These are phyloP conservation scores for Coelinius sp. DNA, from an alignment of 2,888 invertebrate species.

Conservation along the genomic window DNA sequence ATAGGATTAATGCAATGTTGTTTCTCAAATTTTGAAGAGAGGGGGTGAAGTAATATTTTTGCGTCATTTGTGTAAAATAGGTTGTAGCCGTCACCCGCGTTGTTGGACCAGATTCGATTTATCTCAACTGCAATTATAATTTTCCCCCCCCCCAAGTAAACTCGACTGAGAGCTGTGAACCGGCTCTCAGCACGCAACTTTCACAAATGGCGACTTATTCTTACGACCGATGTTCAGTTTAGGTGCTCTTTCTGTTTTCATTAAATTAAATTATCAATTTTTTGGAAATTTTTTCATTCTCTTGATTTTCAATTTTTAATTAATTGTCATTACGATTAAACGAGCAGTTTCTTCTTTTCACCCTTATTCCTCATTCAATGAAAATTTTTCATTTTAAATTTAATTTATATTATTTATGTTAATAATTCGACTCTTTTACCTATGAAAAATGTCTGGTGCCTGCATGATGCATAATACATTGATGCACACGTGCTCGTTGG, in stretches of 20 bases:
- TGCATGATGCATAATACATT: conserved; percentile 35
- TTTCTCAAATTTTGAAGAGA: background rate
- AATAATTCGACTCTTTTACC: background rate
- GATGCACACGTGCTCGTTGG: conserved; percentile 22
- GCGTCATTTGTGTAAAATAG: background rate
- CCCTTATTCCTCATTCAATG: background rate
- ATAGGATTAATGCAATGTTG: background rate
- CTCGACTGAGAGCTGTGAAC: conserved; percentile 31
- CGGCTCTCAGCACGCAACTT: conserved; percentile 40
- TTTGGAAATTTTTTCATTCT: background rate
- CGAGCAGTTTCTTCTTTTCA: background rate
- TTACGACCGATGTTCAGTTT: conserved; percentile 18
- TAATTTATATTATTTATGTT: background rate
- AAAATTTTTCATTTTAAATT: background rate
- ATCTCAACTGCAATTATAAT: conserved; percentile 39
- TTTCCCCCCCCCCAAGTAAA: conserved; percentile 35
- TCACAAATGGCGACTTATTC: conserved; percentile 39
- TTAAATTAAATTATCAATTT: background rate
- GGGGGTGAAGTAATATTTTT: background rate
- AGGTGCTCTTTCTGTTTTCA: background rate
- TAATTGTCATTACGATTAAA: too few relatives aligned
- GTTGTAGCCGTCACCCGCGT: conserved; percentile 15
- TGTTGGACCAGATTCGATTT: conserved; percentile 35
- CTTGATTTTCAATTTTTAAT: too few relatives aligned
- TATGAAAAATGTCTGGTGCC: too few relatives aligned